Evolutionary conservation across 2,797 vertebrate species (phyloP), one percentile per base, ranked within the genome.

Genomic region (Hafferia zeledoni): DNA sequence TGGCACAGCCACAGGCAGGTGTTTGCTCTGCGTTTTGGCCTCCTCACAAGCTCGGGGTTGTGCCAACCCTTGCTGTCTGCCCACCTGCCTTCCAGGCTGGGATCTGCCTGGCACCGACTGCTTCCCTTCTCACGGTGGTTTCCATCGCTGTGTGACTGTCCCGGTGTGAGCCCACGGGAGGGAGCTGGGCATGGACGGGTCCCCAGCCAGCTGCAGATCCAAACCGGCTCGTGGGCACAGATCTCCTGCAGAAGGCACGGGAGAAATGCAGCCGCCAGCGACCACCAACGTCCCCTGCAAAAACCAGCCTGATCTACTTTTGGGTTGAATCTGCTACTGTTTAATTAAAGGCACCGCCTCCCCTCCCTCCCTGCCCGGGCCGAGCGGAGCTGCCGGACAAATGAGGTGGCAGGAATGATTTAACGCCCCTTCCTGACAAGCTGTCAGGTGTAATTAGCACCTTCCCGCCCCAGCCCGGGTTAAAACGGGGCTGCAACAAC

Each of bases 381-480:
- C 3, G 4, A 1, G 2, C 0, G 1, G 67, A 28, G 46, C 49
- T 77, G 33, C 71, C 2, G 4, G 39, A 53, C 33, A 53, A 43
- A 71, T 1, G 6, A n/a, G 50, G 69, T 81, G 55, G 57, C 92
- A 81, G 70, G 60, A 63, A 37, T 53, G 53, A n/a, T 33, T 88
- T 59, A 12, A 65, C 17, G 16, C 77, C 70, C 77, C 57, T 83
- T 81, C 79, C 61, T 69, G 57, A 55, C 89, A 79, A 61, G 23
- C 67, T 91, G 89, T 92, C 77, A 11, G 23, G 60, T 86, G 90
- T 53, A 77, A 93, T 87, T 74, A 88, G 55, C 84, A 83, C 65
- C 75, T 30, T 85, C 50, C 71, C 3, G 5, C 50, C 49, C 59
- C 18, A 25, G 23, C 23, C 70, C 13, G 3, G 70, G 74, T 83